phyloP scores from a whole-genome alignment of 2,888 invertebrate genomes.

The Masnerella sp. region DNA sequence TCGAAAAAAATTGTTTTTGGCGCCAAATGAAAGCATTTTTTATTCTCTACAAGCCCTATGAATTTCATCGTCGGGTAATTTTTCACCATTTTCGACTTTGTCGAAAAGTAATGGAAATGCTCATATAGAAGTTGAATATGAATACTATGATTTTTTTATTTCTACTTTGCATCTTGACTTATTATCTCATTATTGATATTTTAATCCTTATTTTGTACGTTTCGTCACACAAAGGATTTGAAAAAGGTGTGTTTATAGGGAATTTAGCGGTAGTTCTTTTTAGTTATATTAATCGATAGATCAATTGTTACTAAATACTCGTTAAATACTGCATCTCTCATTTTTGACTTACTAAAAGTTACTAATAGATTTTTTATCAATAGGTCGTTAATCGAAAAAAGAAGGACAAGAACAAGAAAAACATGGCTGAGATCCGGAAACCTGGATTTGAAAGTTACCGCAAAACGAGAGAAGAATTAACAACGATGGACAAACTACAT shows the following conservation, averaged over 20 bases:
- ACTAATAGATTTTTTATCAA: neutral
- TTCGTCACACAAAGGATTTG: slow-evolving; percentile 32
- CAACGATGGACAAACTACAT: slow-evolving; percentile 98
- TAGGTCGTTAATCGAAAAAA: slow-evolving; percentile 90
- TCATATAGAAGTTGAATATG: neutral
- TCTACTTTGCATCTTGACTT: neutral
- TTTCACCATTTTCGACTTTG: no score
- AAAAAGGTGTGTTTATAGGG: slow-evolving; percentile 29
- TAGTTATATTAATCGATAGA: slow-evolving; percentile 2
- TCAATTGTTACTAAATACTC: no score
- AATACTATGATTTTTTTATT: neutral
- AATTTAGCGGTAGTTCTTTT: slow-evolving; percentile 4
- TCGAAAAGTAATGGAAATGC: no score
- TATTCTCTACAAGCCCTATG: no score
- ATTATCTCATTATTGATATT: neutral
- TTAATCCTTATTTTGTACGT: slow-evolving; percentile 26
- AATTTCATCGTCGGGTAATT: no score
- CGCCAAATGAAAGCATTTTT: no score
- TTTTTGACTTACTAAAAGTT: neutral
- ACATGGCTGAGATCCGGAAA: slow-evolving; percentile 89
- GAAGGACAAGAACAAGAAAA: slow-evolving; percentile 94
- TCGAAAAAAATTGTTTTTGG: slow-evolving; percentile 99
- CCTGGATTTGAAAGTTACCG: slow-evolving; percentile 98
- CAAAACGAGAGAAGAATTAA: slow-evolving; percentile 96
- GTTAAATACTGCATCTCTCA: no score